These are phyloP conservation scores for Macrophya annulata DNA, from an alignment of 2,888 invertebrate species.

Conservation along the genomic window DNA sequence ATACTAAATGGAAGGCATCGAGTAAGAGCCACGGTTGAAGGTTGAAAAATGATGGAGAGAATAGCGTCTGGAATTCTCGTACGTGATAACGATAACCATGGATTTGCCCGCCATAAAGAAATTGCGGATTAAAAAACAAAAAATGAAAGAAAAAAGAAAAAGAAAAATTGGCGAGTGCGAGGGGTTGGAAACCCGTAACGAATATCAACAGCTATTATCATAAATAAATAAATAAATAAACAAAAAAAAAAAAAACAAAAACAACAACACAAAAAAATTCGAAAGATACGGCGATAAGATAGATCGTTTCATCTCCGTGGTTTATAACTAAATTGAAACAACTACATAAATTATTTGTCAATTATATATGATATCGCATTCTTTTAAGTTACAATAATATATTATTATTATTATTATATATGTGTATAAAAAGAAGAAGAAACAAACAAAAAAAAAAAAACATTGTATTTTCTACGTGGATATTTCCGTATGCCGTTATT, in stretches of 20 bases:
- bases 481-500: constrained; percentile 15
- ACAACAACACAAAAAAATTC: not conserved
- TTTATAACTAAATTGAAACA: not conserved
- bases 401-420: not conserved
- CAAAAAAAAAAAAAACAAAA: not conserved
- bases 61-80: constrained; percentile 63
- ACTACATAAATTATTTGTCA: constrained; percentile 2
- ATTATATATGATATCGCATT: constrained; percentile 6
- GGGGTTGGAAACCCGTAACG: constrained; percentile 73
- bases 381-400: constrained; percentile 18
- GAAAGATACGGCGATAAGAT: not conserved
- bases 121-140: constrained; percentile 27
- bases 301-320: not conserved
- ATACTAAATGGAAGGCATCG: constrained; percentile 91
- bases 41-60: constrained; percentile 54
- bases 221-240: not conserved
- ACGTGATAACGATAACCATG: constrained; percentile 53
- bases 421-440: not conserved
- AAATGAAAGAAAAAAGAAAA: not conserved
- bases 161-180: constrained; percentile 55
- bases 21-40: constrained; percentile 85
- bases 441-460: not conserved
- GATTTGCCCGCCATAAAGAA: constrained; percentile 48
- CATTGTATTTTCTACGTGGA: constrained; percentile 31
- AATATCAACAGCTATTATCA: constrained; percentile 61